Conservation (phyloP, 1,140 invertebrate genomes). For the Drosophila subobscura region DNA sequence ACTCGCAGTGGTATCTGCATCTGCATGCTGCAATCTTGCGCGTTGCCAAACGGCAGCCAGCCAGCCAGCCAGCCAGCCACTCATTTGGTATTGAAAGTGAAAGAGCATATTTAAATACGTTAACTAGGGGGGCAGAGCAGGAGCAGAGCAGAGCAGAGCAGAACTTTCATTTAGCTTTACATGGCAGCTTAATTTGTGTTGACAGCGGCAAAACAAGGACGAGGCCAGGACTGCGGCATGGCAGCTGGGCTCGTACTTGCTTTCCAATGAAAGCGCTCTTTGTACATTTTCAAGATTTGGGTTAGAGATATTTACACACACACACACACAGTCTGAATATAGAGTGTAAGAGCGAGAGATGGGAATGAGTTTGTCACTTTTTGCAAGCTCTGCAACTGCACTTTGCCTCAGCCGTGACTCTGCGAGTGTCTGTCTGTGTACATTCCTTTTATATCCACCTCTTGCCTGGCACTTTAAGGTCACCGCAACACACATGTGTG, state of each 20-base stretch:
- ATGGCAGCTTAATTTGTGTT: conserved; percentile 75
- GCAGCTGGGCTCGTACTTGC: background rate
- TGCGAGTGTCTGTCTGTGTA: background rate
- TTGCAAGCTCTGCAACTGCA: conserved; percentile 17
- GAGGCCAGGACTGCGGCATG: background rate
- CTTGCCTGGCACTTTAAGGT: background rate
- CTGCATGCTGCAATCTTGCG: conserved; percentile 70
- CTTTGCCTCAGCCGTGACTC: conserved; percentile 5
- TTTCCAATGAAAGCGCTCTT: conserved; percentile 52
- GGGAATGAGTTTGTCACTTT: conserved; percentile 18
- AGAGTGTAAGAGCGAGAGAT: conserved; percentile 6
- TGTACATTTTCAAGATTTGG: conserved; percentile 75
- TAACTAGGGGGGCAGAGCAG: conserved; percentile 22
- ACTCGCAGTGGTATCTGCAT: conserved; percentile 15
- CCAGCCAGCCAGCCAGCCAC: conserved; percentile 45
- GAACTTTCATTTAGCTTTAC: conserved; percentile 50
- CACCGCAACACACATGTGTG: background rate
- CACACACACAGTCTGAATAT: conserved; percentile 17
- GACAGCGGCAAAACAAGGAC: conserved; percentile 45
- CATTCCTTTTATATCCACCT: too few relatives aligned
- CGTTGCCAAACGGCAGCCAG: conserved; percentile 40
- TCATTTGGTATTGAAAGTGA: conserved; percentile 80
- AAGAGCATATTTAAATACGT: conserved; percentile 78
- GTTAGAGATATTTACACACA: conserved; percentile 66
- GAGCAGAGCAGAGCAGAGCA: conserved; percentile 3